Base-by-base conservation (phyloP, 2,113 vertebrate genomes). In the Corythoichthys intestinalis region DNA sequence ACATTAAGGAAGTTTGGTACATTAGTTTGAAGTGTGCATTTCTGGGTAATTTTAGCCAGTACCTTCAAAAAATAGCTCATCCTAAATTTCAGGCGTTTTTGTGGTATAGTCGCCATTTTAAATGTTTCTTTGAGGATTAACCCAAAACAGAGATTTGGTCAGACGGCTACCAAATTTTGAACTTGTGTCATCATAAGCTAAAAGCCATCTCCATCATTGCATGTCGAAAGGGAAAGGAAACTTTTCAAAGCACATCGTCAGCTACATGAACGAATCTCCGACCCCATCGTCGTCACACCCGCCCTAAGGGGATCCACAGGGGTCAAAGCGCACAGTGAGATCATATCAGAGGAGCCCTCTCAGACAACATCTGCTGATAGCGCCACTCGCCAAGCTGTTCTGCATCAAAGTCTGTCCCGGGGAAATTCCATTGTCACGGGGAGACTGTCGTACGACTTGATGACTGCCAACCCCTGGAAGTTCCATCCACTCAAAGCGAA, bases 321-420 rank as follows among this genome's bases (percentile, higher is more conserved):
- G n/a, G 61, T 63, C 44, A 63, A 46, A 63, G 61, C 11, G 20
- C 44, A 34, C 41, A n/a, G 44, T 14, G 61, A 63, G 61, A 63
- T 63, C 11, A 28, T 47, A 63, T 63, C 61, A 34, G 56, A 12
- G 20, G 8, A 13, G 12, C 44, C 61, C 11, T 5, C 11, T 1
- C 11, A 63, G 61, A 63, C 61, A 13, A 28, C 39, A 47, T 47
- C 61, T 63, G 20, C n/a, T 47, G 61, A 63, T 63, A 63, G 34
- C 61, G 15, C 59, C 0, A 39, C 59, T 61, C 38, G n/a, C 9
- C 4, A 58, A 37, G 56, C 12, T 15, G 13, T 34, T 37, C 17
- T 41, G 37, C 59, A 44, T 41, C 60, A 62, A 58, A 62, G 60
- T 13, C 39, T 39, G 41, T 44, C 60, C 61, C 0, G 41, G 60